Conservation (phyloP, 2,797 vertebrate species). For the Sebastolobus altivelis region DNA sequence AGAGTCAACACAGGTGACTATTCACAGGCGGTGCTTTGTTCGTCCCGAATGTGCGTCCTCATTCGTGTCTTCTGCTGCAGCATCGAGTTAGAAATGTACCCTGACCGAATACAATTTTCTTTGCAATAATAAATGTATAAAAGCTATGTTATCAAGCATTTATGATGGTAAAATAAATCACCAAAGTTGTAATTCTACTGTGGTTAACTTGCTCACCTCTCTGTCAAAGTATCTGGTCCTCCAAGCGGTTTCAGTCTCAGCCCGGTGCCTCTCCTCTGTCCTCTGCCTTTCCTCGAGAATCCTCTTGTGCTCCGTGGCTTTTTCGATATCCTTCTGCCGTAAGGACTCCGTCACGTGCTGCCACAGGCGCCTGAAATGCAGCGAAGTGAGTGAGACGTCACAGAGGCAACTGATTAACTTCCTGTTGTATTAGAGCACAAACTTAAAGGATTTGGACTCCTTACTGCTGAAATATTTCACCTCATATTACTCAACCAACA, state of each 20-base stretch:
- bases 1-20: neutral
- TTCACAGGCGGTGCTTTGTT: neutral
- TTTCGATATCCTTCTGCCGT: slow-evolving; percentile 93
- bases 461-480: neutral
- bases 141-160: neutral
- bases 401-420: neutral
- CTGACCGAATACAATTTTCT: neutral
- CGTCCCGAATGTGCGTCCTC: neutral
- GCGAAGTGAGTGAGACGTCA: neutral
- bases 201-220: slow-evolving; percentile 84
- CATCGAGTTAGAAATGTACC: neutral
- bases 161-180: neutral
- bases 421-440: neutral
- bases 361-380: slow-evolving; percentile 89
- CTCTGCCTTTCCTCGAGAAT: slow-evolving; percentile 94
- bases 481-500: too few relatives aligned
- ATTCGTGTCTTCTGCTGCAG: neutral
- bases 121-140: neutral
- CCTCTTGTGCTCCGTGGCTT: slow-evolving; percentile 96
- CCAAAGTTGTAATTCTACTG: too few relatives aligned
- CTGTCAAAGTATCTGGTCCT: slow-evolving; percentile 93
- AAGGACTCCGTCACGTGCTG: slow-evolving; percentile 93
- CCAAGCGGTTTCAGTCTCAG: slow-evolving; percentile 91
- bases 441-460: neutral
- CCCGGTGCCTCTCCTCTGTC: slow-evolving; percentile 92